phyloP scores from a whole-genome alignment of 2,888 invertebrate species.

The Acrobasis consociella region DNA sequence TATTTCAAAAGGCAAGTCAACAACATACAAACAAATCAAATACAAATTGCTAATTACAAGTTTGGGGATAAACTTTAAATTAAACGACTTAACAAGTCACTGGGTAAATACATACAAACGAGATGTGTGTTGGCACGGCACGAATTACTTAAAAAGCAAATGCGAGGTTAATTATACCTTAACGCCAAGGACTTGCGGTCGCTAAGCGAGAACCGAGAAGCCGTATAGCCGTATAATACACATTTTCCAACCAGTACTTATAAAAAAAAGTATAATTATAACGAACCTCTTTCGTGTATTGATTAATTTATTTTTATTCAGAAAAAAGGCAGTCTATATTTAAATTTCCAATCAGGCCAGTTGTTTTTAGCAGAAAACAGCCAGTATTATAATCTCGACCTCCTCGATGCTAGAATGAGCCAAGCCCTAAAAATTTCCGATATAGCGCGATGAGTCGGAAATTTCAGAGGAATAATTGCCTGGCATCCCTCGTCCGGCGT shows the following conservation, averaged over 20 bases:
- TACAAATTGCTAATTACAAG: too few relatives aligned
- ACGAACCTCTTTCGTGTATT: not conserved
- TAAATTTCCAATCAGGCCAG: not conserved
- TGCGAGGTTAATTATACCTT: not conserved
- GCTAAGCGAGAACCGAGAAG: not conserved
- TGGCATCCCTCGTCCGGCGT: constrained; percentile 32
- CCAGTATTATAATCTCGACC: constrained; percentile 38
- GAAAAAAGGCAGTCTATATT: not conserved
- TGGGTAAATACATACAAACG: not conserved
- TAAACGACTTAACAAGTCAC: too few relatives aligned
- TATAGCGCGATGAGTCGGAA: constrained; percentile 59
- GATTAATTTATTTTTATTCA: not conserved
- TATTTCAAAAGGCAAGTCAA: too few relatives aligned
- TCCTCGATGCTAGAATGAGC: constrained; percentile 41
- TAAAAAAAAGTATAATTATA: not conserved
- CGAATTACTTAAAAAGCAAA: not conserved
- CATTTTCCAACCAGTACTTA: not conserved
- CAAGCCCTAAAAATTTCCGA: constrained; percentile 68
- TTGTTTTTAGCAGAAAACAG: constrained; percentile 24
- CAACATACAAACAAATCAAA: too few relatives aligned
- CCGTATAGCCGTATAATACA: not conserved
- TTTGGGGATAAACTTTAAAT: too few relatives aligned
- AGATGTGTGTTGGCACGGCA: not conserved
- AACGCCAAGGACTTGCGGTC: not conserved
- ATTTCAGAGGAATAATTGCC: constrained; percentile 69